These are phyloP conservation scores for Meteorus sp. DNA, from an alignment of 1,140 invertebrate species.

Conservation along the genomic window DNA sequence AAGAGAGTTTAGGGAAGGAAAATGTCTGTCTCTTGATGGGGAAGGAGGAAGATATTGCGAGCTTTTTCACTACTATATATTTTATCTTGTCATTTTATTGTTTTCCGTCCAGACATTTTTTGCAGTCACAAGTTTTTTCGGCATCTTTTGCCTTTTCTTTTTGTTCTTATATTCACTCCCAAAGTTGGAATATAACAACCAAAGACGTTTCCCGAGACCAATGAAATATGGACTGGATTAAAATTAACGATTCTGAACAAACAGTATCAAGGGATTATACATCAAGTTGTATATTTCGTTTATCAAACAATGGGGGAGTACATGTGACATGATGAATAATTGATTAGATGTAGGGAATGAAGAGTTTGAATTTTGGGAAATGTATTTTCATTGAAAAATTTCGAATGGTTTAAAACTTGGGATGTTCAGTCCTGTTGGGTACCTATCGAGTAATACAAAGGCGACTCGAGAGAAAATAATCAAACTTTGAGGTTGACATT, in stretches of 20 bases:
- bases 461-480: no score
- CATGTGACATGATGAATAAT: no score
- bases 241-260: background rate
- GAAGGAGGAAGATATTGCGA: conserved; percentile 1
- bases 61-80: conserved; percentile 15
- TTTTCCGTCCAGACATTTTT: conserved; percentile 34
- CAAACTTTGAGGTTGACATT: no score
- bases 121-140: conserved; percentile 30
- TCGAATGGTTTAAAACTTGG: no score
- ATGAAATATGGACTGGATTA: conserved; percentile 11
- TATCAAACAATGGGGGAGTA: no score
- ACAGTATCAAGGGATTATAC: background rate
- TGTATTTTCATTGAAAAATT: no score
- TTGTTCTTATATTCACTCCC: background rate
- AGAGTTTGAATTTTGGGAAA: no score
- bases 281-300: background rate
- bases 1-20: background rate
- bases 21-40: no score
- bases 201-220: conserved; percentile 10
- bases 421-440: no score
- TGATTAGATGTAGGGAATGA: no score
- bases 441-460: no score
- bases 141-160: background rate
- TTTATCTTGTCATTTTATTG: conserved; percentile 31
- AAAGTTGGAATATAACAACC: conserved; percentile 1